Conservation (phyloP, 2,888 invertebrate genomes). For the Petrophora chlorosata region DNA sequence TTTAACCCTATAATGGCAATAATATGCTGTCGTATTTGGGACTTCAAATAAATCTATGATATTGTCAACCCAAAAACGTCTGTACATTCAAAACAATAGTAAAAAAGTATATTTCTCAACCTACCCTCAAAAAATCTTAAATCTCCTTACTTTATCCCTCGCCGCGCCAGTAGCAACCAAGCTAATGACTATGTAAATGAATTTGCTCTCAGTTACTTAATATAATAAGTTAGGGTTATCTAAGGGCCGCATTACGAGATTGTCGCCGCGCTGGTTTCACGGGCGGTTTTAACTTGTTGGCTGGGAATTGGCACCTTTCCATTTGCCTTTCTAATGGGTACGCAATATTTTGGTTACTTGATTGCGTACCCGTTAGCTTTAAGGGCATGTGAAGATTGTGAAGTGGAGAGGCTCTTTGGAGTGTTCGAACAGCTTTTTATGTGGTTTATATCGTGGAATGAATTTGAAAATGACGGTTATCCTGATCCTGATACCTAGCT, state of each 20-base stretch:
- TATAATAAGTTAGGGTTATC: not conserved
- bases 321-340: constrained; percentile 36
- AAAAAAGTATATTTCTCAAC: no score
- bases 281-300: constrained; percentile 14
- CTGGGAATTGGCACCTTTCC: constrained; percentile 32
- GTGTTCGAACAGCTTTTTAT: not conserved
- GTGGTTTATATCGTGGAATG: not conserved
- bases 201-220: not conserved
- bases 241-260: constrained; percentile 18
- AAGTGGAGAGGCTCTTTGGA: not conserved
- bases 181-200: not conserved
- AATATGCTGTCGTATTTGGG: no score
- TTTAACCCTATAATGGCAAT: no score
- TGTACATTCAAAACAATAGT: no score
- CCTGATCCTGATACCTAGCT: no score
- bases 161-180: no score
- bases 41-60: no score
- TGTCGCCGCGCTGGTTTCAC: constrained; percentile 20
- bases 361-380: constrained; percentile 34
- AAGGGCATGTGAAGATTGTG: constrained; percentile 19
- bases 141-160: no score
- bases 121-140: no score
- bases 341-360: constrained; percentile 38
- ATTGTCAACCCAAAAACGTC: no score
- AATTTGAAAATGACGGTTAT: no score